A percentile compares a stretch with the other conserved stretches of the same genome.
Conservation (phyloP, 2,113 vertebrate species). For the Cynocephalus volans region DNA sequence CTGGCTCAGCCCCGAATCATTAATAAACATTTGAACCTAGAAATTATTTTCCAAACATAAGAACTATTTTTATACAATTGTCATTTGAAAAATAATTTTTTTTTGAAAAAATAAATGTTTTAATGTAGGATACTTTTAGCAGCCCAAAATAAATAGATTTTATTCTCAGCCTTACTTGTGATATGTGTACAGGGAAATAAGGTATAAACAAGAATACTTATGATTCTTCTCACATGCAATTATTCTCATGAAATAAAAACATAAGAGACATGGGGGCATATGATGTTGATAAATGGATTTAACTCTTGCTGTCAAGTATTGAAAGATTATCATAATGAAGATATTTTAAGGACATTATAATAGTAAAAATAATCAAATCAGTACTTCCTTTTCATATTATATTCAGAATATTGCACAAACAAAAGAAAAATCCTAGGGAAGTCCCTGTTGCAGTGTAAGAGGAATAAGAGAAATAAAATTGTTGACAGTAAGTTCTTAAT, state of each 20-base stretch:
- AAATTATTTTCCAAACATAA: background rate
- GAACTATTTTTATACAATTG: background rate
- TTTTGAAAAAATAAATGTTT: background rate
- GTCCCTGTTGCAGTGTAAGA: background rate
- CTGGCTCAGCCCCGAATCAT: background rate
- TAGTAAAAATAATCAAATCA: conserved; percentile 1
- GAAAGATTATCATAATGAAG: background rate
- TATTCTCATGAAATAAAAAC: conserved; percentile 13
- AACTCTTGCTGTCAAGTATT: background rate
- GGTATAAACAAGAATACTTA: background rate
- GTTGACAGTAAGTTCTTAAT: background rate
- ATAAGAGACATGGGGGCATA: background rate
- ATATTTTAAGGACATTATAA: background rate
- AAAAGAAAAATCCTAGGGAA: background rate
- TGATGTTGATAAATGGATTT: background rate
- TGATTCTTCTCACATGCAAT: background rate
- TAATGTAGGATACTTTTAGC: background rate
- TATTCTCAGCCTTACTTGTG: background rate
- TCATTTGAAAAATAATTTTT: background rate
- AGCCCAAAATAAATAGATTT: background rate
- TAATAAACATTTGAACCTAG: background rate
- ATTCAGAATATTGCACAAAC: background rate
- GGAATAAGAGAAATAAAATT: background rate
- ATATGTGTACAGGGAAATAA: background rate
- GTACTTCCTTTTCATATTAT: background rate